Evolutionary conservation across 2,797 vertebrate genomes (phyloP).

Genomic region (Amazonetta brasiliensis): DNA sequence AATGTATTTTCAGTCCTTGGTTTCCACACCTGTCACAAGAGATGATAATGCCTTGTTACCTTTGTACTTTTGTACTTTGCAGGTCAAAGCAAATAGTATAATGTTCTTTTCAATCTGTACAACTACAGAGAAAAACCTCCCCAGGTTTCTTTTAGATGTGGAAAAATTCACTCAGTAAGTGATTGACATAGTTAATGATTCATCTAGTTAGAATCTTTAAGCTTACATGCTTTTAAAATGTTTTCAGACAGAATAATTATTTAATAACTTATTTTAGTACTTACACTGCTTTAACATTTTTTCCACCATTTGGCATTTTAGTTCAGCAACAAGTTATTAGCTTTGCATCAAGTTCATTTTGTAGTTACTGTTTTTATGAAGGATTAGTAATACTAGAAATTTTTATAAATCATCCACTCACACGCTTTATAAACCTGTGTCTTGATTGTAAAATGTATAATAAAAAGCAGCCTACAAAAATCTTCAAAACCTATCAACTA

Average conservation of each 20-base stretch:
- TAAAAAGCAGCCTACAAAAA: background rate
- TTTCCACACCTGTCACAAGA: background rate
- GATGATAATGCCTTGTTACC: background rate
- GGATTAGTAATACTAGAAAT: background rate
- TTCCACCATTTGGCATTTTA: background rate
- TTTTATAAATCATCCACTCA: background rate
- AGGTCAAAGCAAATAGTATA: background rate
- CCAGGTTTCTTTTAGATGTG: background rate
- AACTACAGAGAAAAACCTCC: background rate
- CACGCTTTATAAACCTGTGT: background rate
- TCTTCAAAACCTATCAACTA: background rate
- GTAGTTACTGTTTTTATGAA: background rate
- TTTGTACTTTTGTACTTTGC: background rate
- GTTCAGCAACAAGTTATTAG: background rate
- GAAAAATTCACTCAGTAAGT: background rate
- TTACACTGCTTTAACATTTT: background rate
- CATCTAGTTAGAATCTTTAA: background rate
- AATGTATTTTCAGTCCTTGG: background rate
- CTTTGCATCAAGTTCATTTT: background rate
- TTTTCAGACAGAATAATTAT: background rate
- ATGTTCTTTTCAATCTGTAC: background rate
- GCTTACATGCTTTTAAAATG: background rate
- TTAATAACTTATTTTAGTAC: background rate
- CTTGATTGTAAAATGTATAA: background rate
- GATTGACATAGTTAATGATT: background rate